Evolutionary conservation across 2,113 vertebrate species (phyloP).

Genomic region (Lontra canadensis): DNA sequence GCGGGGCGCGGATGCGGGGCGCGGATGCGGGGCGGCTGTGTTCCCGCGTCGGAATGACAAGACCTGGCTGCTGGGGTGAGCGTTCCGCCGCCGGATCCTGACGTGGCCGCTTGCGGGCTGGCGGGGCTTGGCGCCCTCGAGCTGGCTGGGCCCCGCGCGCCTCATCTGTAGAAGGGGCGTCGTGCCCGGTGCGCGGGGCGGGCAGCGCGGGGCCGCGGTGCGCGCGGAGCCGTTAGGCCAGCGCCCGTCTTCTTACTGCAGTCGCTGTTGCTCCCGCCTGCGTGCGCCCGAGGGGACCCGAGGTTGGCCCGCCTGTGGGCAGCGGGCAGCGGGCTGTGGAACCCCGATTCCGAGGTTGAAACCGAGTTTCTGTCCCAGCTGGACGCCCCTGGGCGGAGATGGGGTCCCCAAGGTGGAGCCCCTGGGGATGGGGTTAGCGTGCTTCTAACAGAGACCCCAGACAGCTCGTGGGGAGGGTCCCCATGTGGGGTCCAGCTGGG

Average conservation of each 20-base stretch:
- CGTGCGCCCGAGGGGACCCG: neutral
- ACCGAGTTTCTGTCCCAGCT: neutral
- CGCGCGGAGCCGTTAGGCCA: neutral
- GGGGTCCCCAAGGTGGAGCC: neutral
- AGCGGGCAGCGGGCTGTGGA: too few relatives aligned
- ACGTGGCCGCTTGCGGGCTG: neutral
- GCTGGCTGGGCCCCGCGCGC: neutral
- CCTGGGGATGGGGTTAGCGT: neutral
- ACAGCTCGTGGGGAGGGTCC: neutral
- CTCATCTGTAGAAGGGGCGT: neutral
- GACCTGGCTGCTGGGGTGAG: neutral
- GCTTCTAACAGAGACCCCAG: neutral
- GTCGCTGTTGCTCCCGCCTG: neutral
- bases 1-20: too few relatives aligned
- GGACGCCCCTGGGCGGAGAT: neutral
- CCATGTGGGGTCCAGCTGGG: neutral
- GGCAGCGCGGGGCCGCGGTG: neutral
- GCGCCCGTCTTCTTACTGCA: neutral
- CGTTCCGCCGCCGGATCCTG: neutral
- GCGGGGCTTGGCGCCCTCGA: neutral
- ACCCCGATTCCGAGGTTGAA: neutral
- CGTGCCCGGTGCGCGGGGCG: neutral
- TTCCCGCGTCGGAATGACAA: neutral
- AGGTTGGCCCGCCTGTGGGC: neutral
- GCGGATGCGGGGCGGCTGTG: neutral